A percentile compares a stretch with the other conserved stretches of the same genome.
Conservation (phyloP, 2,888 invertebrate species). For the Netelia melanura region DNA sequence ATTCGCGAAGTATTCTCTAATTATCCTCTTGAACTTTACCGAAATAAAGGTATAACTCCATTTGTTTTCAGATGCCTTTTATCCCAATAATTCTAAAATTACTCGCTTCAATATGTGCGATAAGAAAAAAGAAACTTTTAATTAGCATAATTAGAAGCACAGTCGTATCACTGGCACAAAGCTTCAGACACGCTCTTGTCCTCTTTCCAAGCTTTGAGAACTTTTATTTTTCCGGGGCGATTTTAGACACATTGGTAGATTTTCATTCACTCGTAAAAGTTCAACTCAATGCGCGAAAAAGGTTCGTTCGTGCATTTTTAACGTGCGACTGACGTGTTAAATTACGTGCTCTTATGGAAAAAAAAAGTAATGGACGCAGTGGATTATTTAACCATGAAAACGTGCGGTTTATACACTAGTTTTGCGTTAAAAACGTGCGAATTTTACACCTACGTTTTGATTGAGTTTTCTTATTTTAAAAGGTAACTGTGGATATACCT, state of each 20-base stretch:
- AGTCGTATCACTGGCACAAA: neutral
- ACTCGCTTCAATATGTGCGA: neutral
- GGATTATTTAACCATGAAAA: no score
- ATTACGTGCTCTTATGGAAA: no score
- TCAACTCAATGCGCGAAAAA: neutral
- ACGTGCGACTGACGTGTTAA: no score
- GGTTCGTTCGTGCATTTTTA: neutral
- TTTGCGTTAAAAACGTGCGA: no score
- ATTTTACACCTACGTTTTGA: neutral
- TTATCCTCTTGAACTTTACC: neutral
- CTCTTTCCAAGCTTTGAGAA: slow-evolving; percentile 7
- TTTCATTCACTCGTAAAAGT: neutral
- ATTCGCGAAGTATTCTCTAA: neutral
- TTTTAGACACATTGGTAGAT: neutral
- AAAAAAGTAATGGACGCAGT: no score
- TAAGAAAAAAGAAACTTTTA: neutral
- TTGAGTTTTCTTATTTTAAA: neutral
- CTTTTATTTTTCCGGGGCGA: neutral
- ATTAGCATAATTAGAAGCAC: slow-evolving; percentile 23
- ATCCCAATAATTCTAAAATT: slow-evolving; percentile 2
- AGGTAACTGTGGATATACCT: neutral
- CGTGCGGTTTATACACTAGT: no score
- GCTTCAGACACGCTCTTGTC: slow-evolving; percentile 8
- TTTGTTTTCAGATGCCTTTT: neutral
- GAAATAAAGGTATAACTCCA: neutral